Conservation (phyloP, 2,888 invertebrate species). For the Oxyteleia sp. region DNA sequence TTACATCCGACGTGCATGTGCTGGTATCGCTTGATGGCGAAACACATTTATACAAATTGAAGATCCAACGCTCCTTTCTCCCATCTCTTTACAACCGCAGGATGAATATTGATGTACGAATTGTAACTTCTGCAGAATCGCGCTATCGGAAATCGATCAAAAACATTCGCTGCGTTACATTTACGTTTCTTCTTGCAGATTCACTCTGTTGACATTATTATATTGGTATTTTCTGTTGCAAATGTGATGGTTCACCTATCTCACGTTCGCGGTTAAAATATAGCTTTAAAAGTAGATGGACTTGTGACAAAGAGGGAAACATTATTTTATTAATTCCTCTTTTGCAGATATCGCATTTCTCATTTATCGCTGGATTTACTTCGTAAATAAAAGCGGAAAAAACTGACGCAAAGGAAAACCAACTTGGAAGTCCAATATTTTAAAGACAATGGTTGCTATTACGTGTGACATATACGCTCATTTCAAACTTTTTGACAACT, state of each 20-base stretch:
- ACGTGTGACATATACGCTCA: slow-evolving; percentile 12
- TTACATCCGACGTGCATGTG: slow-evolving; percentile 15
- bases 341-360: no score
- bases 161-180: slow-evolving; percentile 25
- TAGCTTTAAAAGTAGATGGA: neutral
- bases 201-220: slow-evolving; percentile 43
- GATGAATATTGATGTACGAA: slow-evolving; percentile 40
- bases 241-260: slow-evolving; percentile 39
- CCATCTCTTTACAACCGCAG: slow-evolving; percentile 2
- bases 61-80: slow-evolving; percentile 41
- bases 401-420: neutral
- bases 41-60: slow-evolving; percentile 46
- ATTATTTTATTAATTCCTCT: neutral
- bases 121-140: slow-evolving; percentile 32
- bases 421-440: slow-evolving; percentile 6
- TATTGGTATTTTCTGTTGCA: slow-evolving; percentile 32
- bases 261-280: neutral
- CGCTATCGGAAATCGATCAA: slow-evolving; percentile 52
- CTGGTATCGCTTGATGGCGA: slow-evolving; percentile 14
- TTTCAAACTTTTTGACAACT: slow-evolving; percentile 22
- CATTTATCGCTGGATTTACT: slow-evolving; percentile 5
- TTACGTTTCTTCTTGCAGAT: slow-evolving; percentile 25
- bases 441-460: slow-evolving; percentile 22
- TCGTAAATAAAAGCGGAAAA: neutral
- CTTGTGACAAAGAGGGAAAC: neutral